These are phyloP conservation scores for Tipula vernalis DNA, from an alignment of 2,888 invertebrate genomes.

Conservation along the genomic window DNA sequence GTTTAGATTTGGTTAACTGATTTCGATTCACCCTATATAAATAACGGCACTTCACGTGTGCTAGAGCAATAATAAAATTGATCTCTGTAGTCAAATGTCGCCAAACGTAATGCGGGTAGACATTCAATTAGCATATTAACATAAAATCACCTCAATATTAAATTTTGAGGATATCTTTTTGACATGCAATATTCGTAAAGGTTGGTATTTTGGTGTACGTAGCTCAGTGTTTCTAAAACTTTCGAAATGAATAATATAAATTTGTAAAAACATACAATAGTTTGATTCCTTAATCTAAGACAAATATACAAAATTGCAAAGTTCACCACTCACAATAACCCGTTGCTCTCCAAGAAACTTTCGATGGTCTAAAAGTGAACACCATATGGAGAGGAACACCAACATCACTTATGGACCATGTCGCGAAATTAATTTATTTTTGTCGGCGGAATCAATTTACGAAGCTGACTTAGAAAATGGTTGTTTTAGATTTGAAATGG, in stretches of 20 bases:
- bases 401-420: no score
- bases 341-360: no score
- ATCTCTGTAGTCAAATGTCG: neutral
- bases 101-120: neutral
- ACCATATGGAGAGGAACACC: no score
- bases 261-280: no score
- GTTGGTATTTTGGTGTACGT: neutral
- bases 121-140: neutral
- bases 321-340: no score
- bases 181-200: neutral
- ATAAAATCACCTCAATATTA: neutral
- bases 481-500: no score
- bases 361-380: no score
- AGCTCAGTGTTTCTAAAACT: neutral
- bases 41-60: neutral
- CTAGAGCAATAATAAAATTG: neutral
- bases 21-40: neutral
- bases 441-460: no score
- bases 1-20: neutral
- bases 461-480: no score
- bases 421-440: no score
- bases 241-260: neutral
- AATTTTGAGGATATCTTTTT: neutral
- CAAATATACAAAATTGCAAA: no score
- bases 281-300: no score